Percentiles rank a stretch among this genome's conserved stretches.
Evolutionary conservation across 2,888 invertebrate genomes (phyloP).

Genomic region (Tenthredo livida): DNA sequence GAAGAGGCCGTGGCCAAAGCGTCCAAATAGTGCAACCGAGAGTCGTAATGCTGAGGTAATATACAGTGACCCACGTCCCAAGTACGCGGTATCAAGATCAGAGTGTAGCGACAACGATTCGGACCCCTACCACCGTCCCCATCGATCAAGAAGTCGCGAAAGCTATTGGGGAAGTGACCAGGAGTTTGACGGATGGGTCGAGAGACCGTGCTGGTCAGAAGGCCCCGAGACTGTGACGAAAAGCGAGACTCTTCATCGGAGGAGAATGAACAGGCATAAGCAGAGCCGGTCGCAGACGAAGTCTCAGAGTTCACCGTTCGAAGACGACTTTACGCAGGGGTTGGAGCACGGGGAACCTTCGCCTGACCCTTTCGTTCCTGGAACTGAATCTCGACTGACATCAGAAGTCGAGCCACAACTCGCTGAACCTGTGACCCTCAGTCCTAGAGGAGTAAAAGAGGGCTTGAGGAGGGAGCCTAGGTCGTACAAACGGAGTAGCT

Average conservation of each 20-base stretch:
- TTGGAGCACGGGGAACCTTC: constrained; percentile 73
- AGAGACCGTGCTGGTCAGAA: constrained; percentile 75
- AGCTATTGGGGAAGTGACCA: constrained; percentile 76
- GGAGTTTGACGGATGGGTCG: constrained; percentile 74
- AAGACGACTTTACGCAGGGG: constrained; percentile 81
- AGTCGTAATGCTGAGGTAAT: constrained; percentile 71
- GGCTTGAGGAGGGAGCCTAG: constrained; percentile 63
- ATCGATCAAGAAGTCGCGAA: constrained; percentile 74
- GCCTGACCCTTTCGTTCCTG: constrained; percentile 62
- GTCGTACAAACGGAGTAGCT: constrained; percentile 67
- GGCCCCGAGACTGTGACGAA: constrained; percentile 68
- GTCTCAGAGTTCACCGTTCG: constrained; percentile 82
- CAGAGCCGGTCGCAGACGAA: constrained; percentile 63
- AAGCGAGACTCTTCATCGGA: constrained; percentile 73
- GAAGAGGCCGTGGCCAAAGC: constrained; percentile 75
- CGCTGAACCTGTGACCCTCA: constrained; percentile 64
- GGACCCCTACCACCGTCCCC: constrained; percentile 73
- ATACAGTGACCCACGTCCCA: constrained; percentile 70
- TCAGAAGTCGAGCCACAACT: constrained; percentile 61
- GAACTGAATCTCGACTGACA: constrained; percentile 65
- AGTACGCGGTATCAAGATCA: constrained; percentile 74
- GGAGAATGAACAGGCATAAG: constrained; percentile 73
- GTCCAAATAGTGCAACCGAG: constrained; percentile 76
- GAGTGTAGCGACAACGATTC: constrained; percentile 76
- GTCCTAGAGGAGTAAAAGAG: constrained; percentile 68